These are phyloP conservation scores for Mizuhopecten yessoensis DNA, from an alignment of 1,140 invertebrate species.

Conservation along the genomic window DNA sequence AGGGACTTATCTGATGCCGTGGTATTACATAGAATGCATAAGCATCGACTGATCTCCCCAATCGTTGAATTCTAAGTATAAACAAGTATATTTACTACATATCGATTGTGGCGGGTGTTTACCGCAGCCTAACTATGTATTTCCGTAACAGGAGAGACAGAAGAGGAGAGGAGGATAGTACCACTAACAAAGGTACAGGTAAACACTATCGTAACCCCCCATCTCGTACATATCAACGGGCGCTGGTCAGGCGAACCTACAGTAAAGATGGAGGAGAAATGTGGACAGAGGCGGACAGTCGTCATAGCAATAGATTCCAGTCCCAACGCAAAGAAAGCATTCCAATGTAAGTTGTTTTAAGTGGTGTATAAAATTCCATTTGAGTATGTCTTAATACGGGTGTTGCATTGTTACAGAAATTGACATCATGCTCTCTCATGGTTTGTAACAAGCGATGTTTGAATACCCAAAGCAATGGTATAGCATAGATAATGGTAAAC, in stretches of 20 bases:
- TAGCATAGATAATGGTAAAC: too few relatives aligned
- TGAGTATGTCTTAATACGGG: too few relatives aligned
- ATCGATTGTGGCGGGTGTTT: not conserved
- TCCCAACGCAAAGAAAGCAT: not conserved
- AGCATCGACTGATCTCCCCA: too few relatives aligned
- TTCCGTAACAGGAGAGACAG: not conserved
- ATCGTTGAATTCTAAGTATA: too few relatives aligned
- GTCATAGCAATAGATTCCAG: slow-evolving; percentile 2
- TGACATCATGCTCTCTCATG: too few relatives aligned
- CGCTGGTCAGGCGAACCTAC: not conserved
- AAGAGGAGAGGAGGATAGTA: not conserved
- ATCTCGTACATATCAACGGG: not conserved
- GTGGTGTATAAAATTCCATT: too few relatives aligned
- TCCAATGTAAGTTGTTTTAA: not conserved
- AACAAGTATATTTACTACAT: too few relatives aligned
- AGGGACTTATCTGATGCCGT: too few relatives aligned
- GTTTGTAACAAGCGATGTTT: too few relatives aligned
- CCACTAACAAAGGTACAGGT: not conserved
- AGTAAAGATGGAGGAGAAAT: not conserved
- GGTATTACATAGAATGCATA: too few relatives aligned
- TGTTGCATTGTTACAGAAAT: too few relatives aligned
- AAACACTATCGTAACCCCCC: not conserved
- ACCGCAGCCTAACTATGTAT: not conserved
- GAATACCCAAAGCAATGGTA: too few relatives aligned
- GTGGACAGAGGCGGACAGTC: not conserved